Percentiles rank a stretch among this genome's conserved stretches.
Conservation (phyloP, 2,888 invertebrate genomes). For the Scaptomyza tumidula region DNA sequence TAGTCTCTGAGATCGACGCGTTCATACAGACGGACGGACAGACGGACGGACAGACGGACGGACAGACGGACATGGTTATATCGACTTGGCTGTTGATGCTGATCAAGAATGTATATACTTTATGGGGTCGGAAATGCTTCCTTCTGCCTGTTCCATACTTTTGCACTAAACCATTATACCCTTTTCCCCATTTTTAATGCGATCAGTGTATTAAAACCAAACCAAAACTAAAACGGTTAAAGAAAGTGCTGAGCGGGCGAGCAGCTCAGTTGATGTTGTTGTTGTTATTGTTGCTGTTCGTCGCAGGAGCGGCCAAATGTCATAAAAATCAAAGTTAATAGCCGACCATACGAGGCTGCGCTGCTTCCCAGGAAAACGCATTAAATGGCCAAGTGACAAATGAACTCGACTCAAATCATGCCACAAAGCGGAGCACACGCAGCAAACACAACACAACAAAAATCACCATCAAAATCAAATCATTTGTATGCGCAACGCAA, state of each 20-base stretch:
- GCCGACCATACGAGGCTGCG: conserved; percentile 61
- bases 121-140: too few relatives aligned
- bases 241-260: conserved; percentile 64
- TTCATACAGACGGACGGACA: too few relatives aligned
- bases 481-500: conserved; percentile 82
- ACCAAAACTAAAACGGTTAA: conserved; percentile 40
- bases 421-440: conserved; percentile 69
- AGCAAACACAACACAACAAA: conserved; percentile 52
- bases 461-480: conserved; percentile 77
- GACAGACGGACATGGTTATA: too few relatives aligned
- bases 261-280: conserved; percentile 54
- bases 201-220: too few relatives aligned
- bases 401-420: conserved; percentile 66
- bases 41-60: too few relatives aligned
- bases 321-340: conserved; percentile 76
- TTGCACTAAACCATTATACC: too few relatives aligned
- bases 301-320: conserved; percentile 44
- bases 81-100: too few relatives aligned
- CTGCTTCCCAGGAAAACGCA: conserved; percentile 77
- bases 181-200: too few relatives aligned
- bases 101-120: too few relatives aligned
- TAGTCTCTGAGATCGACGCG: too few relatives aligned
- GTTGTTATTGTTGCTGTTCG: neutral
- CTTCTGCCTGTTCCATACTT: too few relatives aligned
- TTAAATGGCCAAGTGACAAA: conserved; percentile 79